A percentile compares a stretch with the other conserved stretches of the same genome.
Evolutionary conservation across 2,888 invertebrate genomes (phyloP).

Genomic region (Himalopsyche tibetana): DNA sequence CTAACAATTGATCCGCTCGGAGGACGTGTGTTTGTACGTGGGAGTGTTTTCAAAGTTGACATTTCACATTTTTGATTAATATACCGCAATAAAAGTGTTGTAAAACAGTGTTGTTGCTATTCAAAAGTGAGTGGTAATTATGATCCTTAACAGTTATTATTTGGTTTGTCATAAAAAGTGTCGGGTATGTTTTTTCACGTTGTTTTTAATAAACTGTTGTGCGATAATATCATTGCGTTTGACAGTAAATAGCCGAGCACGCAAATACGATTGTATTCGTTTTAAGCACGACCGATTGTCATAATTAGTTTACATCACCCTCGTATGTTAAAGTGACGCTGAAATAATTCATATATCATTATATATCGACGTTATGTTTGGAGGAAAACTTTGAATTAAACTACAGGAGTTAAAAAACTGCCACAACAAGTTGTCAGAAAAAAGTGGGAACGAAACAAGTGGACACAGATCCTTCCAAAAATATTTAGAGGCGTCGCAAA

Average conservation of each 20-base stretch:
- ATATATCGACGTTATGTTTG: no score
- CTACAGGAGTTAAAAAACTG: no score
- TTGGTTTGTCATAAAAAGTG: not conserved
- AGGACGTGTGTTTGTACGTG: not conserved
- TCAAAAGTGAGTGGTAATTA: constrained; percentile 26
- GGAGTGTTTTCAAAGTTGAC: constrained; percentile 13
- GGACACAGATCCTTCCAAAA: no score
- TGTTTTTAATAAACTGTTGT: not conserved
- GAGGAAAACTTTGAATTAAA: no score
- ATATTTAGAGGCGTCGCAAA: no score
- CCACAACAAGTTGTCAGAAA: no score
- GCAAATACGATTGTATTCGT: not conserved
- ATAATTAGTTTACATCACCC: no score
- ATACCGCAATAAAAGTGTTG: constrained; percentile 4
- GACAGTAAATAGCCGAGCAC: not conserved
- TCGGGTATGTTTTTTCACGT: not conserved
- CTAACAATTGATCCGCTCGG: not conserved
- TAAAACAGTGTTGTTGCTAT: not conserved
- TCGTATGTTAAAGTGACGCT: no score
- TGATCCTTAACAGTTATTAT: not conserved
- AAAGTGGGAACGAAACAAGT: no score
- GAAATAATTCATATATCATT: no score
- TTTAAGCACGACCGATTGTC: not conserved
- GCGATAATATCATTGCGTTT: not conserved
- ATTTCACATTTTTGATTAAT: constrained; percentile 1